phyloP scores from a whole-genome alignment of 2,113 vertebrate species.

The Alligator mississippiensis region DNA sequence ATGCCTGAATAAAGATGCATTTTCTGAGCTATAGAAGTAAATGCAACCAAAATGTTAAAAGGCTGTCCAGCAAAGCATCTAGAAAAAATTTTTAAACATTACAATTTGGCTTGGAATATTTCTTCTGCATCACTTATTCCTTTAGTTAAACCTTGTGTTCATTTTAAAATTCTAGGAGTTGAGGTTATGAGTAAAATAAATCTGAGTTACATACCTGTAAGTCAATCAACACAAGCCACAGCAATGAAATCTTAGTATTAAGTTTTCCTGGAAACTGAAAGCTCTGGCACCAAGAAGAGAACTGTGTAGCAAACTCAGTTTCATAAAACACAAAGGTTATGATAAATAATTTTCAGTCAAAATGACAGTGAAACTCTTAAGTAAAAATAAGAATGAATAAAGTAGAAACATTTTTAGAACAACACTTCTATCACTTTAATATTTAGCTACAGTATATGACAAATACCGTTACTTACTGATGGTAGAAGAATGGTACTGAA shows the following conservation, averaged over 20 bases:
- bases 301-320: neutral
- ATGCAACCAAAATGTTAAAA: slow-evolving; percentile 5
- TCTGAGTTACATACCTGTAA: neutral
- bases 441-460: neutral
- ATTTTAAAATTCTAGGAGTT: neutral
- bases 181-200: neutral
- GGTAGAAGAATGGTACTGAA: neutral
- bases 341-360: neutral
- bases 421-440: neutral
- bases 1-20: neutral
- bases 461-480: neutral
- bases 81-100: neutral
- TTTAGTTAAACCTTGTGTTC: neutral
- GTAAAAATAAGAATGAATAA: neutral
- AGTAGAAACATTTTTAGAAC: neutral
- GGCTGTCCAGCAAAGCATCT: neutral
- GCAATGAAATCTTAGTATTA: neutral
- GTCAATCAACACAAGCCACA: neutral
- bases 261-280: neutral
- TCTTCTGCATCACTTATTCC: neutral
- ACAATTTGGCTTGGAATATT: neutral
- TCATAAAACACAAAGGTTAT: neutral
- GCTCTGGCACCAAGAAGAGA: neutral
- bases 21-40: slow-evolving; percentile 3
- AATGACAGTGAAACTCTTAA: neutral